Conservation (phyloP, 2,888 invertebrate genomes). For the Craniophora ligustri region DNA sequence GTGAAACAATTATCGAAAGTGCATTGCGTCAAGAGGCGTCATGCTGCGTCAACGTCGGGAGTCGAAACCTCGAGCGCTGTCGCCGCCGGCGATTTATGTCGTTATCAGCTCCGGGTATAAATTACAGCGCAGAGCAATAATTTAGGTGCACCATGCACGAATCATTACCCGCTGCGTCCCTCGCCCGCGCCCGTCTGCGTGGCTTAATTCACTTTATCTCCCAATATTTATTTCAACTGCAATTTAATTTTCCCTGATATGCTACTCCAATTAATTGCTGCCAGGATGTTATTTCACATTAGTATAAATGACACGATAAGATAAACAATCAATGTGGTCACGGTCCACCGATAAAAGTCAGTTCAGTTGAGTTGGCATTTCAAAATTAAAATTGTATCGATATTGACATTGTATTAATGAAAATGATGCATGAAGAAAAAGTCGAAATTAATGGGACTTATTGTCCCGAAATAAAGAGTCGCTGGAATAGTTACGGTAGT, state of each 20-base stretch:
- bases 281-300: slow-evolving; percentile 10
- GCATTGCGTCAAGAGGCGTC: slow-evolving; percentile 77
- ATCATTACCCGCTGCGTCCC: slow-evolving; percentile 86
- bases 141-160: slow-evolving; percentile 87
- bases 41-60: slow-evolving; percentile 79
- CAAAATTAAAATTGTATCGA: slow-evolving; percentile 8
- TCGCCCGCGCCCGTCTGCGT: slow-evolving; percentile 64
- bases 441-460: slow-evolving; percentile 56
- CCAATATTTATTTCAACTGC: slow-evolving; percentile 77
- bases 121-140: slow-evolving; percentile 85
- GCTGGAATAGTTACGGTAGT: slow-evolving; percentile 72
- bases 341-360: slow-evolving; percentile 3
- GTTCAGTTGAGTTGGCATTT: slow-evolving; percentile 17
- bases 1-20: slow-evolving; percentile 51
- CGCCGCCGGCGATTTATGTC: slow-evolving; percentile 84
- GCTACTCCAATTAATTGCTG: slow-evolving; percentile 54
- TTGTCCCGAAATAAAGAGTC: slow-evolving; percentile 57
- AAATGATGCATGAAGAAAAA: slow-evolving; percentile 46
- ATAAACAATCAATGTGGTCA: slow-evolving; percentile 55
- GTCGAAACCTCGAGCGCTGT: slow-evolving; percentile 78
- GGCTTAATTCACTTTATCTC: slow-evolving; percentile 85
- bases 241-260: slow-evolving; percentile 70
- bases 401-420: neutral
- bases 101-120: slow-evolving; percentile 85
- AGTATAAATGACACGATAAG: slow-evolving; percentile 31